Percentiles rank a stretch among this genome's conserved stretches.
phyloP scores from a whole-genome alignment of 1,140 invertebrate genomes.

The Drosophila orosa region DNA sequence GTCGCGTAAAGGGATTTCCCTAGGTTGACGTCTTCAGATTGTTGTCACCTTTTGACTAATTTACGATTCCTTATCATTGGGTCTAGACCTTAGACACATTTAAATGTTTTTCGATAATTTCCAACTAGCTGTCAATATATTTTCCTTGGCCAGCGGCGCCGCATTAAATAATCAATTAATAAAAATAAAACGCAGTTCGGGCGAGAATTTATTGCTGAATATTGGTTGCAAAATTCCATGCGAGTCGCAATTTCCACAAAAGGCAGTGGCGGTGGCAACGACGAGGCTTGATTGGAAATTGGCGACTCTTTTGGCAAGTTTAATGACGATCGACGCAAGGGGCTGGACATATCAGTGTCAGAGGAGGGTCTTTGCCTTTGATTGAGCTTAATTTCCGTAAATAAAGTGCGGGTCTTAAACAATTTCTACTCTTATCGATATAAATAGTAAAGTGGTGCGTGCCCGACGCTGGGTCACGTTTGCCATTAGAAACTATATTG shows the following conservation, averaged over 20 bases:
- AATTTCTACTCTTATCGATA: slow-evolving; percentile 6
- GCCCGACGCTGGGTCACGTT: slow-evolving; percentile 3
- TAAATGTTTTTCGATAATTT: slow-evolving; percentile 16
- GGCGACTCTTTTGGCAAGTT: slow-evolving; percentile 44
- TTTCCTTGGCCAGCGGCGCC: slow-evolving; percentile 13
- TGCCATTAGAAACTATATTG: neutral
- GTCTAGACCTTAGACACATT: slow-evolving; percentile 33
- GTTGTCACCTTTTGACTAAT: slow-evolving; percentile 19
- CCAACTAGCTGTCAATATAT: neutral
- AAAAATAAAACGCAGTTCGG: slow-evolving; percentile 39
- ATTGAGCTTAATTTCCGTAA: slow-evolving; percentile 47
- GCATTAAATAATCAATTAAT: slow-evolving; percentile 50
- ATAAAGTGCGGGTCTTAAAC: slow-evolving; percentile 6
- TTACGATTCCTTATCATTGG: slow-evolving; percentile 38
- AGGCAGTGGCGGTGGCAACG: neutral
- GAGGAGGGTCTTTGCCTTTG: neutral
- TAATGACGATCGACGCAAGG: slow-evolving; percentile 4
- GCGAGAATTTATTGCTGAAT: slow-evolving; percentile 13
- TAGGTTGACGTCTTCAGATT: slow-evolving; percentile 26
- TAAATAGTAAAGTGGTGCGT: neutral
- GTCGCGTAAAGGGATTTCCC: slow-evolving; percentile 29
- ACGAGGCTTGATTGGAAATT: slow-evolving; percentile 19
- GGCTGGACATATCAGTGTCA: slow-evolving; percentile 3
- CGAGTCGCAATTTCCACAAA: slow-evolving; percentile 41
- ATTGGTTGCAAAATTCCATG: slow-evolving; percentile 28